Percentiles rank a stretch among this genome's conserved stretches.
These are phyloP conservation scores for Nipponacmea schrenckii DNA, from an alignment of 2,888 invertebrate species.

Conservation along the genomic window DNA sequence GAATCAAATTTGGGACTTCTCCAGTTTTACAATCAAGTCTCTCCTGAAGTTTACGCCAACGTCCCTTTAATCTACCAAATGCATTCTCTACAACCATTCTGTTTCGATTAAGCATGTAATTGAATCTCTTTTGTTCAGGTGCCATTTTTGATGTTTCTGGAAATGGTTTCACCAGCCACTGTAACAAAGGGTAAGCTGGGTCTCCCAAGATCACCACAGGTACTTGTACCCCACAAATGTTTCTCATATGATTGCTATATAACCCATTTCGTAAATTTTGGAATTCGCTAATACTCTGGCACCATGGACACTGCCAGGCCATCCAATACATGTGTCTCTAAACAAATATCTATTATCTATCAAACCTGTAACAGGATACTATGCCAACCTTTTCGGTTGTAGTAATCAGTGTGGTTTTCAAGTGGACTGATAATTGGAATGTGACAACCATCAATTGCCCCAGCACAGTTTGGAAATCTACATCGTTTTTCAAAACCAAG, in stretches of 20 bases:
- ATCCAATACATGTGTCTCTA: slow-evolving; percentile 12
- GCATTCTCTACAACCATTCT: background rate
- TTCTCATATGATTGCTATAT: background rate
- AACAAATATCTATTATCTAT: slow-evolving; percentile 19
- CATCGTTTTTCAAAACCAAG: slow-evolving; percentile 13
- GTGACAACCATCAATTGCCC: slow-evolving; percentile 23
- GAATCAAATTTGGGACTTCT: background rate
- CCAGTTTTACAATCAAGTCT: background rate
- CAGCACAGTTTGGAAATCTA: slow-evolving; percentile 26
- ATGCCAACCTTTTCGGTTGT: slow-evolving; percentile 25
- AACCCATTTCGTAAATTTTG: background rate
- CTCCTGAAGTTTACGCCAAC: background rate
- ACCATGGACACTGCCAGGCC: slow-evolving; percentile 25
- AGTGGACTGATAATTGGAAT: slow-evolving; percentile 21
- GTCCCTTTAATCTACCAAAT: background rate
- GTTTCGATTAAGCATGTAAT: slow-evolving; percentile 18
- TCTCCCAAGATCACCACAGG: slow-evolving; percentile 18
- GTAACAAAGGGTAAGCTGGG: slow-evolving; percentile 23
- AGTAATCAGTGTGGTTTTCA: slow-evolving; percentile 20
- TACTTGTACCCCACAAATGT: background rate
- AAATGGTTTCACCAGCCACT: slow-evolving; percentile 22
- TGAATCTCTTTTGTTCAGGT: slow-evolving; percentile 17
- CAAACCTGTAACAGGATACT: slow-evolving; percentile 19
- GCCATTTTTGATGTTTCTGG: slow-evolving; percentile 2
- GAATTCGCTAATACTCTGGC: slow-evolving; percentile 22